Evolutionary conservation across 1,140 invertebrate genomes (phyloP).

Genomic region (Glomeris maerens): DNA sequence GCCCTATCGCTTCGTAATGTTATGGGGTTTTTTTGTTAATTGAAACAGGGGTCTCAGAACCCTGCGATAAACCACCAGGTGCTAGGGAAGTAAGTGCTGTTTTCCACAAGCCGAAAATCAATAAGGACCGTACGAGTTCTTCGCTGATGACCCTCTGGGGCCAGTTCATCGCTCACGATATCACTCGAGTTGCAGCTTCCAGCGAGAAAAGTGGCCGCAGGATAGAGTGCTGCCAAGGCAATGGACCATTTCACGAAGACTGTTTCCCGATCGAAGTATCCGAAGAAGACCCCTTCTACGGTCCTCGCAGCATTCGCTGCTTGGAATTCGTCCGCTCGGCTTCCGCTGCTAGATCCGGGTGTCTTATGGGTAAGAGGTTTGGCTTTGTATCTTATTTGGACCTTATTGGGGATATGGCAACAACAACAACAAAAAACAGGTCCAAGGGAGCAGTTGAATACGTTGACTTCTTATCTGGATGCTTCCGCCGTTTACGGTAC

Average conservation of each 20-base stretch:
- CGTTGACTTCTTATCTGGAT: slow-evolving; percentile 19
- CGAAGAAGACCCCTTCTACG: slow-evolving; percentile 51
- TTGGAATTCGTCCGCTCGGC: slow-evolving; percentile 70
- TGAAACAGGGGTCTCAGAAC: too few species aligned
- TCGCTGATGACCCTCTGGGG: slow-evolving; percentile 7
- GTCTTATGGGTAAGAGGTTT: too few species aligned
- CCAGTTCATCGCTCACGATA: slow-evolving; percentile 10
- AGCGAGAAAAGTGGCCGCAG: too few species aligned
- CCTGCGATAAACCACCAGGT: too few species aligned
- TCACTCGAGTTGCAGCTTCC: too few species aligned
- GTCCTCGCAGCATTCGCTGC: slow-evolving; percentile 51
- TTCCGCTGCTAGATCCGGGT: slow-evolving; percentile 27
- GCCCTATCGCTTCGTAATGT: too few species aligned
- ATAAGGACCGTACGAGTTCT: too few species aligned
- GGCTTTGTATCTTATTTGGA: too few species aligned
- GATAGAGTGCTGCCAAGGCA: slow-evolving; percentile 6
- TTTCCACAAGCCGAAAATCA: too few species aligned
- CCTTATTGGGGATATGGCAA: too few species aligned
- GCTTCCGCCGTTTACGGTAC: slow-evolving; percentile 21
- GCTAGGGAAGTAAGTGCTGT: too few species aligned
- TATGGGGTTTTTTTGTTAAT: too few species aligned
- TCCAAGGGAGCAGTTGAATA: slow-evolving; percentile 20
- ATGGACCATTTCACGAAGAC: slow-evolving; percentile 46
- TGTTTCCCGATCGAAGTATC: slow-evolving; percentile 65
- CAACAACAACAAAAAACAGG: slow-evolving; percentile 22